These are phyloP conservation scores for Trachelipus rathkii DNA, from an alignment of 1,140 invertebrate species.

Conservation along the genomic window DNA sequence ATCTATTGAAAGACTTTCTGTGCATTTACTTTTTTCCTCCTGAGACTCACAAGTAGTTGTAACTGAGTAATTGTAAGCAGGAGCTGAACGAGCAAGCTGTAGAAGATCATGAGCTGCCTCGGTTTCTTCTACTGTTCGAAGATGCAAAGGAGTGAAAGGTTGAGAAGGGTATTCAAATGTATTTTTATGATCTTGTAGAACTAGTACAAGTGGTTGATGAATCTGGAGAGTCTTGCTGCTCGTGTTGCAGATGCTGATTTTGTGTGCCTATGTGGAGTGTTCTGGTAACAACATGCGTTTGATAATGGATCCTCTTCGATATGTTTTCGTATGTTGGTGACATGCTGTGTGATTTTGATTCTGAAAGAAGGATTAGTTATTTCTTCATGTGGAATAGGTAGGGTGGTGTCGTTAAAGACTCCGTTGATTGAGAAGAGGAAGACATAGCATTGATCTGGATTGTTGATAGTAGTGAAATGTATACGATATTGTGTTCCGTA, in stretches of 20 bases:
- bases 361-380: background rate
- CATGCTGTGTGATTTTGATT: background rate
- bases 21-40: slow-evolving; percentile 22
- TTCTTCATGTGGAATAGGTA: background rate
- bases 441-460: slow-evolving; percentile 37
- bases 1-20: background rate
- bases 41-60: slow-evolving; percentile 19
- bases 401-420: background rate
- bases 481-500: slow-evolving; percentile 32
- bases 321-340: slow-evolving; percentile 7
- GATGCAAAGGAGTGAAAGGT: slow-evolving; percentile 38
- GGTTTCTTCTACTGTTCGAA: slow-evolving; percentile 47
- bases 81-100: slow-evolving; percentile 47
- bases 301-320: background rate
- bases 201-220: background rate
- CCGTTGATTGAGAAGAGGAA: background rate
- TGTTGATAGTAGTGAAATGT: slow-evolving; percentile 43
- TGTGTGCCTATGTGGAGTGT: slow-evolving; percentile 12
- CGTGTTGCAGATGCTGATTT: background rate
- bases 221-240: background rate
- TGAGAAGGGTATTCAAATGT: background rate
- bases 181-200: slow-evolving; percentile 8
- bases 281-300: background rate
- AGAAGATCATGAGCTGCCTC: slow-evolving; percentile 49
- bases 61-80: slow-evolving; percentile 34